A percentile compares a stretch with the other conserved stretches of the same genome.
These are phyloP conservation scores for Heliconius eleuchia DNA, from an alignment of 1,140 invertebrate species.

Conservation along the genomic window DNA sequence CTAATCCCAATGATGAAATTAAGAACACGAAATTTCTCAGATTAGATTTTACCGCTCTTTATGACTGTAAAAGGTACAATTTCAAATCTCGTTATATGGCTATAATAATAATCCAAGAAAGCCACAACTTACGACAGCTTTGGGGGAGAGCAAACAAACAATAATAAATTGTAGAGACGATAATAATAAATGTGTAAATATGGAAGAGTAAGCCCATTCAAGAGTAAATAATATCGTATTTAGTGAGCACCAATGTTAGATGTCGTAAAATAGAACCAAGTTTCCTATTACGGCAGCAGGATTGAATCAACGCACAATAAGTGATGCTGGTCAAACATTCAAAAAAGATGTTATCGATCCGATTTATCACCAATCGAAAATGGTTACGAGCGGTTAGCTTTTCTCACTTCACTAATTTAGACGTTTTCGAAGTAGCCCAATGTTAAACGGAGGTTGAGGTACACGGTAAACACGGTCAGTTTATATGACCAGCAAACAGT, in stretches of 20 bases:
- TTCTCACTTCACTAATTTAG: slow-evolving; percentile 79
- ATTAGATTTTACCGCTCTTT: slow-evolving; percentile 29
- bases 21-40: slow-evolving; percentile 30
- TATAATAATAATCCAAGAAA: slow-evolving; percentile 26
- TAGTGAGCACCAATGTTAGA: slow-evolving; percentile 55
- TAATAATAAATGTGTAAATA: slow-evolving; percentile 58
- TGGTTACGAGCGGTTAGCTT: slow-evolving; percentile 72
- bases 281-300: slow-evolving; percentile 63
- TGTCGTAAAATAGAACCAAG: slow-evolving; percentile 58
- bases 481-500: slow-evolving; percentile 73
- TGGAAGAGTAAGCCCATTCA: slow-evolving; percentile 58
- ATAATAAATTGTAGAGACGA: slow-evolving; percentile 49
- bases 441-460: slow-evolving; percentile 69
- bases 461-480: slow-evolving; percentile 71
- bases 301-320: slow-evolving; percentile 72
- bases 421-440: slow-evolving; percentile 75
- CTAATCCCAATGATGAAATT: slow-evolving; percentile 34
- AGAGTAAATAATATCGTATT: slow-evolving; percentile 61
- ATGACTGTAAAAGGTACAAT: slow-evolving; percentile 23
- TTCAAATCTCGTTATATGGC: slow-evolving; percentile 22
- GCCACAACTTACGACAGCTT: slow-evolving; percentile 39
- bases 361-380: slow-evolving; percentile 72
- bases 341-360: slow-evolving; percentile 73
- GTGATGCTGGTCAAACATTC: slow-evolving; percentile 60
- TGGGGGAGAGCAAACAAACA: slow-evolving; percentile 47